phyloP scores from a whole-genome alignment of 2,113 vertebrate species.

The Corythoichthys haematopterus region DNA sequence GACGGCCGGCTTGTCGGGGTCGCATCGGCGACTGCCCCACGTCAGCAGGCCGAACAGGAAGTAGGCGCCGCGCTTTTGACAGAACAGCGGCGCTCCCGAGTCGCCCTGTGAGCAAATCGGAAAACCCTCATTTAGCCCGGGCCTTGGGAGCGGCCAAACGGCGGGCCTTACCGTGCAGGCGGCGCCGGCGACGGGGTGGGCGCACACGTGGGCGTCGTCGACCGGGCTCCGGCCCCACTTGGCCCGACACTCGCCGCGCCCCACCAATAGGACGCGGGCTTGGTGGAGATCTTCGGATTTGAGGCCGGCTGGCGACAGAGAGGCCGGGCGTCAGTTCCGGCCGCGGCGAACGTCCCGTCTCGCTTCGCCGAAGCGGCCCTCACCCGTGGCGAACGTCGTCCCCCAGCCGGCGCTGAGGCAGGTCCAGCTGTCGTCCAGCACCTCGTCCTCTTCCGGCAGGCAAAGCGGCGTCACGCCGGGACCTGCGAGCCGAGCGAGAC shows the following conservation, averaged over 20 bases:
- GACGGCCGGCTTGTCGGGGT: conserved; percentile 51
- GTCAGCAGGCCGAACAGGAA: conserved; percentile 66
- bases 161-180: conserved; percentile 61
- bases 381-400: conserved; percentile 20
- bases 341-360: neutral
- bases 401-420: conserved; percentile 69
- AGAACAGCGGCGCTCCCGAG: conserved; percentile 58
- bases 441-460: conserved; percentile 53
- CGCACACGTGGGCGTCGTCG: conserved; percentile 51
- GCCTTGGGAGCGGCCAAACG: no score
- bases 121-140: neutral
- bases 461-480: conserved; percentile 50
- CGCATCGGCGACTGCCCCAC: conserved; percentile 50
- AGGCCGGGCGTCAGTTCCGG: neutral
- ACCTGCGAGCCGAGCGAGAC: conserved; percentile 39
- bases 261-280: conserved; percentile 42
- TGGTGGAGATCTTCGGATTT: conserved; percentile 54
- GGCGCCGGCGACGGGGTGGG: conserved; percentile 50
- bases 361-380: no score
- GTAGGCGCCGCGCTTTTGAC: conserved; percentile 46
- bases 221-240: conserved; percentile 49
- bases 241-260: conserved; percentile 32
- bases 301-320: conserved; percentile 17
- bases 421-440: conserved; percentile 47
- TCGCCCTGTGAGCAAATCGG: conserved; percentile 51